phyloP scores from a whole-genome alignment of 2,113 vertebrate genomes.

The Bettongia penicillata region DNA sequence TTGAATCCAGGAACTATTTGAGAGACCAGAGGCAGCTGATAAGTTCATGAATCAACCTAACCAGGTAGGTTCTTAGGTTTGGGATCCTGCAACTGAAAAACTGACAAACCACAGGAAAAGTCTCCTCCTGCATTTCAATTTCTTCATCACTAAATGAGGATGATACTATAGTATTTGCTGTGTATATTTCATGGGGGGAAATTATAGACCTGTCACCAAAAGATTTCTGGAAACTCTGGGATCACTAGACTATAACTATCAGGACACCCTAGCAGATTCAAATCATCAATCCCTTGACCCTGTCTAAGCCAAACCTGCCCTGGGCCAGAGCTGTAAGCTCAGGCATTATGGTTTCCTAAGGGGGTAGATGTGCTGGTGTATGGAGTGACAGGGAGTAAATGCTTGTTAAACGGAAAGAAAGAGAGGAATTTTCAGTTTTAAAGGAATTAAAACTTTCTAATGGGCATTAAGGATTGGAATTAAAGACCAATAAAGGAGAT shows the following conservation, averaged over 20 bases:
- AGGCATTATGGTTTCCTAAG: too few species aligned
- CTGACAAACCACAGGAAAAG: constrained; percentile 49
- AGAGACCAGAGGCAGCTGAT: constrained; percentile 53
- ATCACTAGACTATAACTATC: not conserved
- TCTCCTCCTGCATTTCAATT: not conserved
- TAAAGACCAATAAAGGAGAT: not conserved
- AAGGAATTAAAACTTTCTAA: not conserved
- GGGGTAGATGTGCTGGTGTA: not conserved
- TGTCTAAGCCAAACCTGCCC: not conserved
- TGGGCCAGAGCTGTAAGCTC: not conserved
- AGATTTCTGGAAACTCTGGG: not conserved
- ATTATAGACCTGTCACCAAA: not conserved
- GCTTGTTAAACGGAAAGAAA: not conserved
- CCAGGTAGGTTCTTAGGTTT: constrained; percentile 19
- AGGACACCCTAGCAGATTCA: not conserved
- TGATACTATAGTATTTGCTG: not conserved
- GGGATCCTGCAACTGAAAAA: constrained; percentile 52
- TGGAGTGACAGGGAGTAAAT: not conserved
- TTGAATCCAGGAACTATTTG: constrained; percentile 58
- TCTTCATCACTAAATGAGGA: not conserved
- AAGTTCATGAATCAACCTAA: constrained; percentile 61
- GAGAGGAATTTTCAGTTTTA: not conserved
- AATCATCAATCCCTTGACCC: not conserved
- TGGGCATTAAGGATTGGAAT: not conserved
- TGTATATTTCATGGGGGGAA: not conserved